Percentiles rank a stretch among this genome's conserved stretches.
phyloP scores from a whole-genome alignment of 2,797 vertebrate genomes.

The Eurystomus glaucurus region DNA sequence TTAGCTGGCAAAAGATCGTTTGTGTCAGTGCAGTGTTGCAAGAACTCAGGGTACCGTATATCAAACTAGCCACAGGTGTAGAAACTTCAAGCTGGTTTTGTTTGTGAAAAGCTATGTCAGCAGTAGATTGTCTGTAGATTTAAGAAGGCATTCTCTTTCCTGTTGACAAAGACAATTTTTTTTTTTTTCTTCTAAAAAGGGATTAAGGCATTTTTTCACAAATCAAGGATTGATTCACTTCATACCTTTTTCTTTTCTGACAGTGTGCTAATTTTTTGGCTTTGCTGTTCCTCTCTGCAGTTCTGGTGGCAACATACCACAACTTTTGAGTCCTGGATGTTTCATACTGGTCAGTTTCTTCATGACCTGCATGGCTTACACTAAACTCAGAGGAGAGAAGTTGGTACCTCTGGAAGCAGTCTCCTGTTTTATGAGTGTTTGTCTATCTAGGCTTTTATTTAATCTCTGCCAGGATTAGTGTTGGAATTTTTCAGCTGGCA shows the following conservation, averaged over 20 bases:
- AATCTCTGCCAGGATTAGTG: background rate
- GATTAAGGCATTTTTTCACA: background rate
- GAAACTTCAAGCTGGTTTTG: background rate
- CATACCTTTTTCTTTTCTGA: background rate
- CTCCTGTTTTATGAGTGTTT: background rate
- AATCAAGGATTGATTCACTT: background rate
- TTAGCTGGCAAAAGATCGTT: background rate
- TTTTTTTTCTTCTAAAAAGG: background rate
- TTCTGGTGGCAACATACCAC: background rate
- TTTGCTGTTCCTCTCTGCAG: background rate
- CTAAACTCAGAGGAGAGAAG: background rate
- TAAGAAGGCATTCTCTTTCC: background rate
- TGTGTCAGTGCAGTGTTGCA: background rate
- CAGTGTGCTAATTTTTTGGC: background rate
- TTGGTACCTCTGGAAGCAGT: background rate
- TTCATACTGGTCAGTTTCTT: background rate
- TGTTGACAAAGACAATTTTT: background rate
- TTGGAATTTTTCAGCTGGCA: background rate
- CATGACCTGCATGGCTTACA: background rate
- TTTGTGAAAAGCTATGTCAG: background rate
- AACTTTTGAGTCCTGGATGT: background rate
- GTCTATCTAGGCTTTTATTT: background rate
- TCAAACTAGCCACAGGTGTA: slow-evolving; percentile 5
- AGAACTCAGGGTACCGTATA: background rate
- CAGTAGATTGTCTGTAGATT: accelerated